Evolutionary conservation across 2,888 invertebrate genomes (phyloP).

Genomic region (Drosophila vallismaia): DNA sequence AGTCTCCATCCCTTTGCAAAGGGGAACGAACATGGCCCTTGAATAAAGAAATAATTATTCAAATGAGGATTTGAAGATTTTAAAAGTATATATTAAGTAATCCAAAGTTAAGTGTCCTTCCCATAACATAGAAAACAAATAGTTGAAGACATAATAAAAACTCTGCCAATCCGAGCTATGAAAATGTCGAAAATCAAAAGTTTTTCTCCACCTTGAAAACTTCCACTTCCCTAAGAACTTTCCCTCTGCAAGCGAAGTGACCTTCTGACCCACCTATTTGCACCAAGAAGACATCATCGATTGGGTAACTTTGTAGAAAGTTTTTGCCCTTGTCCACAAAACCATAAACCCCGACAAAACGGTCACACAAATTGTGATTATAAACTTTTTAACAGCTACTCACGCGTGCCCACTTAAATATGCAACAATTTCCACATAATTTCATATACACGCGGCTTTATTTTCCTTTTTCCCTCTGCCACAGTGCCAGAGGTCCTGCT

Average conservation of each 20-base stretch:
- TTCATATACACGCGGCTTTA: slow-evolving; percentile 45
- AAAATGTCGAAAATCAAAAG: not conserved
- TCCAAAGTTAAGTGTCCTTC: not conserved
- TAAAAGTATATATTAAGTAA: not conserved
- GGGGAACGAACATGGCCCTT: not conserved
- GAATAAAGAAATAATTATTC: no score
- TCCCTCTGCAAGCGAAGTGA: not conserved
- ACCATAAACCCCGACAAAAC: slow-evolving; percentile 18
- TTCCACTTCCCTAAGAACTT: not conserved
- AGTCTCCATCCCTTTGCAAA: not conserved
- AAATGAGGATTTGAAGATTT: no score
- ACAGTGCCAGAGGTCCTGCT: no score
- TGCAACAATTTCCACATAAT: slow-evolving; percentile 79
- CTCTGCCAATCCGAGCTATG: not conserved
- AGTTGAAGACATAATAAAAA: not conserved
- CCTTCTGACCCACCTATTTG: not conserved
- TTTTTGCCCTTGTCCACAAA: not conserved
- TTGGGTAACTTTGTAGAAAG: slow-evolving; percentile 7
- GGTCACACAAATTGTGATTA: slow-evolving; percentile 38
- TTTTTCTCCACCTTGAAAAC: not conserved
- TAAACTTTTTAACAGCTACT: slow-evolving; percentile 58
- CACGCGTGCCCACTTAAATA: slow-evolving; percentile 74
- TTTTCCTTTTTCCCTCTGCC: not conserved
- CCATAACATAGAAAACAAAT: no score
- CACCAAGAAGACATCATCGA: not conserved